These are phyloP conservation scores for Hyperoplus immaculatus DNA, from an alignment of 2,797 vertebrate species.

Conservation along the genomic window DNA sequence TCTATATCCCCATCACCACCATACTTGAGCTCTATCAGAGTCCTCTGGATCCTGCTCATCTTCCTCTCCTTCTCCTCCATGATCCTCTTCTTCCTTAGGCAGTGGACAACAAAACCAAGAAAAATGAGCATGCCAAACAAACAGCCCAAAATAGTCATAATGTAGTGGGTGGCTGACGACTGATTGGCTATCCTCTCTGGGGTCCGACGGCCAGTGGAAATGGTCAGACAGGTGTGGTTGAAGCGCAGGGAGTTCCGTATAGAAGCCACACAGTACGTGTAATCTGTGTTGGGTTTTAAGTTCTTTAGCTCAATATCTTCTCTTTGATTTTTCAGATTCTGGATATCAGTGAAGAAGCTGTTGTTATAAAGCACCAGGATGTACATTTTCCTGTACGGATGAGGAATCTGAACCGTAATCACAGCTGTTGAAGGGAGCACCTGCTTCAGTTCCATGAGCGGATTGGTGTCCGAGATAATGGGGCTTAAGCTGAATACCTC, in stretches of 20 bases:
- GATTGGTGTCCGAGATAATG: constrained; percentile 85
- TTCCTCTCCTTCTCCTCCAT: constrained; percentile 89
- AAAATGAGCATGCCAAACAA: constrained; percentile 97
- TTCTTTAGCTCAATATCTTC: constrained; percentile 92
- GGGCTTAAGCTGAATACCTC: constrained; percentile 89
- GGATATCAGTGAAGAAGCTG: constrained; percentile 92
- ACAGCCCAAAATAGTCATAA: constrained; percentile 96
- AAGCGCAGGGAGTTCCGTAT: constrained; percentile 92
- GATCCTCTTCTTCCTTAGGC: constrained; percentile 90
- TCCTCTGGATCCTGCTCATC: constrained; percentile 95
- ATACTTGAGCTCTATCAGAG: constrained; percentile 95
- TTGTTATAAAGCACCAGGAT: constrained; percentile 97
- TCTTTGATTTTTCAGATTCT: constrained; percentile 88
- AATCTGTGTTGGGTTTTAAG: constrained; percentile 92
- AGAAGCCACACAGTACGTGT: constrained; percentile 97
- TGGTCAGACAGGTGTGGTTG: constrained; percentile 97
- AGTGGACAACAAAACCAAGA: constrained; percentile 92
- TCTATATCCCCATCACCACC: constrained; percentile 81
- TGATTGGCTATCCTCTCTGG: constrained; percentile 79
- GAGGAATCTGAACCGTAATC: constrained; percentile 93
- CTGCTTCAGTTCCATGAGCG: constrained; percentile 90
- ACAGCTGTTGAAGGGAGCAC: constrained; percentile 88
- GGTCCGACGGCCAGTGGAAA: constrained; percentile 87
- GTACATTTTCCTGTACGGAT: constrained; percentile 96
- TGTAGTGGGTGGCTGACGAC: constrained; percentile 95